phyloP scores from a whole-genome alignment of 2,888 invertebrate species.

The Euzetes globulus region DNA sequence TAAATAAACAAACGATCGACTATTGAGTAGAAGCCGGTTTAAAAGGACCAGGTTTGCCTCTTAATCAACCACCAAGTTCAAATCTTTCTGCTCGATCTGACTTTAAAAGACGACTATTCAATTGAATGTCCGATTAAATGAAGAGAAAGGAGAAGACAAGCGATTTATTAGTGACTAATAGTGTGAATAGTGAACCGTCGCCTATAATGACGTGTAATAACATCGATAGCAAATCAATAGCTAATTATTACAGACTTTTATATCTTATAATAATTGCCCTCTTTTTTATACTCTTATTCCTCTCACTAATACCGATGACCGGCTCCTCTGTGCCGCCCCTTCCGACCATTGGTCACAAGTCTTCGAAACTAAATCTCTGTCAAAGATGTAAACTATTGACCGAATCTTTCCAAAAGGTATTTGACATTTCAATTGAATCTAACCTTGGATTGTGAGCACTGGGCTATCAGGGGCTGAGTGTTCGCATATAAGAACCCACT shows the following conservation, averaged over 20 bases:
- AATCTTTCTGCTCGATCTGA: too few species aligned
- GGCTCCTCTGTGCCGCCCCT: background rate
- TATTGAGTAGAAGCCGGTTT: too few species aligned
- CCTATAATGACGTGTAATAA: conserved; percentile 5
- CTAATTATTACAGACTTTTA: background rate
- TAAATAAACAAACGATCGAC: too few species aligned
- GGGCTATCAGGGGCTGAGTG: too few species aligned
- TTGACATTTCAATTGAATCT: background rate
- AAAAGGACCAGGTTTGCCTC: too few species aligned
- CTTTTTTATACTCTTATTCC: conserved; percentile 1
- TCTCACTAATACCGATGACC: conserved; percentile 16
- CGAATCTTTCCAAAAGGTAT: conserved; percentile 40
- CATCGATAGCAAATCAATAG: background rate
- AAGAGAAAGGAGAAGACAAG: background rate
- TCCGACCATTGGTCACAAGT: background rate
- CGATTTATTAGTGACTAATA: background rate
- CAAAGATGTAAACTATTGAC: conserved; percentile 39
- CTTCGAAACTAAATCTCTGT: conserved; percentile 35
- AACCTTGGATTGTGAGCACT: too few species aligned
- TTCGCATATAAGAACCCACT: too few species aligned
- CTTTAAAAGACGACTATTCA: too few species aligned
- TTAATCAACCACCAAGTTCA: too few species aligned
- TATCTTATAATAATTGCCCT: background rate
- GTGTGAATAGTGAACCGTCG: background rate
- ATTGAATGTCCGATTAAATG: too few species aligned